Percentiles rank a stretch among this genome's conserved stretches.
These are phyloP conservation scores for Penaeus chinensis DNA, from an alignment of 1,140 invertebrate species.

Conservation along the genomic window DNA sequence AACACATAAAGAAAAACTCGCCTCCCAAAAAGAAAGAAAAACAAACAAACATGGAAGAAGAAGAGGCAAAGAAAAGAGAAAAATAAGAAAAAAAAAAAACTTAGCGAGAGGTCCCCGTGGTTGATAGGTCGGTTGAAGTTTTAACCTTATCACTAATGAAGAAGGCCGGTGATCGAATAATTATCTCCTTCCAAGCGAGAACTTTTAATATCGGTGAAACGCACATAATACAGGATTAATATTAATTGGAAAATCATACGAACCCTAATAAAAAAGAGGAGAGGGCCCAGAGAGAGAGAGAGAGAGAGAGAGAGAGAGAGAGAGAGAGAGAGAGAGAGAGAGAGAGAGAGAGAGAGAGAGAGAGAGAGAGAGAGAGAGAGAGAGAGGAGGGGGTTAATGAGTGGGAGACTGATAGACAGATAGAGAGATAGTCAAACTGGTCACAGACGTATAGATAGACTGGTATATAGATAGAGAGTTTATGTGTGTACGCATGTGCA, in stretches of 20 bases:
- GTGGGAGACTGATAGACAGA: too few relatives aligned
- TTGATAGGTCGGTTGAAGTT: slow-evolving; percentile 2
- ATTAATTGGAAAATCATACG: slow-evolving; percentile 57
- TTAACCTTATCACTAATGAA: slow-evolving; percentile 47
- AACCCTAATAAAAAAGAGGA: slow-evolving; percentile 44
- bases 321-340: background rate
- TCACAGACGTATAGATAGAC: too few relatives aligned
- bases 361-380: slow-evolving; percentile 14
- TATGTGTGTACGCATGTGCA: too few relatives aligned
- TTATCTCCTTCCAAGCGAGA: slow-evolving; percentile 51
- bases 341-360: slow-evolving; percentile 9
- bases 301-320: background rate
- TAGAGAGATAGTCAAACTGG: too few relatives aligned
- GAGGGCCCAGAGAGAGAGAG: background rate
- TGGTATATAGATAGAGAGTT: too few relatives aligned
- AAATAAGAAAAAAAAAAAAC: slow-evolving; percentile 7
- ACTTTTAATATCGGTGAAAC: slow-evolving; percentile 55
- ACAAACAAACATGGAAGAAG: too few relatives aligned
- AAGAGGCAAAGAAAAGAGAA: too few relatives aligned
- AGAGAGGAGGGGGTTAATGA: too few relatives aligned
- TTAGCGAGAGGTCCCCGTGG: background rate
- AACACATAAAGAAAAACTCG: too few relatives aligned
- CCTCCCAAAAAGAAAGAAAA: too few relatives aligned
- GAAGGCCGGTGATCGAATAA: slow-evolving; percentile 43
- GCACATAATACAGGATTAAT: slow-evolving; percentile 60